Base-by-base conservation (phyloP, 2,797 vertebrate genomes). In the Sebastes oblongus region DNA sequence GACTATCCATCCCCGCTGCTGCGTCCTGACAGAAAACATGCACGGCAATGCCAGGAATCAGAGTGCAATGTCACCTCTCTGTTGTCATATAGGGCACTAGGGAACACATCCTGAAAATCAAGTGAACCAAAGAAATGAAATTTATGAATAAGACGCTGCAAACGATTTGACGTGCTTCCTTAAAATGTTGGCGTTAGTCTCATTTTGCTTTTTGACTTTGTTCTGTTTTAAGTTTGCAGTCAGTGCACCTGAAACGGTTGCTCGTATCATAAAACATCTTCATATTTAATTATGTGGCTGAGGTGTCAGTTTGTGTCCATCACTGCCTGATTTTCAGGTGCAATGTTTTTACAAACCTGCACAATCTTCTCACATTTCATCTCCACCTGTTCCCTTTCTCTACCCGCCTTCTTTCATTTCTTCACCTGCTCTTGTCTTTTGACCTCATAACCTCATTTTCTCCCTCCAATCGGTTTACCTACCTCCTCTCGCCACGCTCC, bases 401-500 rank as follows among this genome's bases (percentile, higher is more conserved):
- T n/a, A 72, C 71, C 10, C 54, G 52, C 22, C 81, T 30, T 67
- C 71, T 76, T 82, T 78, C 73, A 74, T 88, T 85, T 84, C 75
- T 77, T 85, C 78, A 73, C 86, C 88, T 78, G 75, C 84, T 88
- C 77, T 80, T 82, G 86, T 93, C 91, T 85, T 93, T 88, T 92
- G 86, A 94, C 94, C 94, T 88, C 87, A 89, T 95, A 86, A 94
- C 93, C 94, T 93, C 83, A 88, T 95, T 94, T 91, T 89, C 85
- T 91, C 60, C 59, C 50, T 75, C 76, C 93, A 91, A 94, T 92
- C 89, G 81, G 82, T 93, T 93, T 93, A 93, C 82, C 89, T 89
- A 66, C 72, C 81, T 85, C 71, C 75, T 91, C 87, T 71, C 74
- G 52, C 88, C 81, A 56, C 55, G 61, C 70, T 83, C 87, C 29